Percentiles rank a stretch among this genome's conserved stretches.
phyloP scores from a whole-genome alignment of 2,888 invertebrate genomes.

The Timema cristinae region DNA sequence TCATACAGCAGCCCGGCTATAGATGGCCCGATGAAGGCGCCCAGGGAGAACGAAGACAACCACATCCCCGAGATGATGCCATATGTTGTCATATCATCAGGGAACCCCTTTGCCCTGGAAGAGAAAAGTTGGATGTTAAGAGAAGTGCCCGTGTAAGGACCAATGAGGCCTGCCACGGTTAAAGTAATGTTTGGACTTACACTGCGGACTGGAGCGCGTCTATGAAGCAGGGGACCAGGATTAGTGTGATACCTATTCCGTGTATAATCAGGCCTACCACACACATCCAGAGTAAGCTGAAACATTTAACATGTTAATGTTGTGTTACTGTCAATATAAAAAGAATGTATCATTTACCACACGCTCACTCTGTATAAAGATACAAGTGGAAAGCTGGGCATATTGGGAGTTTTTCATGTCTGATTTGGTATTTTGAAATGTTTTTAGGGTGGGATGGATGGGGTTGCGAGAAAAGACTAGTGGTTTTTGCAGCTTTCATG shows the following conservation, averaged over 20 bases:
- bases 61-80: slow-evolving; percentile 55
- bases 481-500: no score
- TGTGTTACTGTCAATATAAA: no score
- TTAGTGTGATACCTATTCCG: slow-evolving; percentile 49
- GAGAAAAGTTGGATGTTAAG: no score
- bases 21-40: slow-evolving; percentile 47
- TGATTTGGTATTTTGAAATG: no score
- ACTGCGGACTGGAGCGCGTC: slow-evolving; percentile 48
- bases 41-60: slow-evolving; percentile 53
- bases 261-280: slow-evolving; percentile 45
- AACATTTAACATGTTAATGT: not conserved
- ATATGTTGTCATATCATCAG: slow-evolving; percentile 53
- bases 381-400: no score
- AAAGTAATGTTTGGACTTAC: slow-evolving; percentile 38
- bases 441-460: no score
- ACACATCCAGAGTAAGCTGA: slow-evolving; percentile 40
- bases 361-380: no score
- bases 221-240: slow-evolving; percentile 51
- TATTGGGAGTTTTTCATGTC: no score
- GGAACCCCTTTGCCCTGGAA: slow-evolving; percentile 43
- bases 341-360: no score
- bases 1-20: slow-evolving; percentile 44
- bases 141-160: no score
- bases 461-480: no score
- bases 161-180: no score